Conservation (phyloP, 2,113 vertebrate species). For the Sander lucioperca region DNA sequence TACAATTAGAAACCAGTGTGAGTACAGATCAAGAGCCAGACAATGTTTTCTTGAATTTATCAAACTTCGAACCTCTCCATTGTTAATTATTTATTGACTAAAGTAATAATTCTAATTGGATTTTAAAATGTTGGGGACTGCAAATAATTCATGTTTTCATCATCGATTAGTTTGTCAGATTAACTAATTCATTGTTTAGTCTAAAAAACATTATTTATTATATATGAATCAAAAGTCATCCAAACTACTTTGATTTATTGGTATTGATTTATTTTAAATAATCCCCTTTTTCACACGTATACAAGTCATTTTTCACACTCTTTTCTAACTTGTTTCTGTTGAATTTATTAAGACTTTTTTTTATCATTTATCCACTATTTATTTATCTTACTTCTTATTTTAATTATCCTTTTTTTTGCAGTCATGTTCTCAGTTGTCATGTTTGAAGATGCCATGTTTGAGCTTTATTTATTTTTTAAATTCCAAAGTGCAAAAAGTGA, state of each 20-base stretch:
- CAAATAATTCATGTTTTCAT: neutral
- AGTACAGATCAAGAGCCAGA: conserved; percentile 10
- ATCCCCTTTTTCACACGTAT: neutral
- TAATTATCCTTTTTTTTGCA: neutral
- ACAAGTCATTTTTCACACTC: neutral
- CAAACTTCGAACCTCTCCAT: neutral
- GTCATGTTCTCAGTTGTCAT: neutral
- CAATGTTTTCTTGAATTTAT: neutral
- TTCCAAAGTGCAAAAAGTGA: neutral
- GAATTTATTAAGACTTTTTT: neutral
- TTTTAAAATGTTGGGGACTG: neutral
- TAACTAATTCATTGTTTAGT: neutral
- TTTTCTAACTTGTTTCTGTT: neutral
- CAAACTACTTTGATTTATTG: neutral
- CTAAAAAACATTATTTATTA: neutral
- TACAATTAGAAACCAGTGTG: conserved; percentile 39
- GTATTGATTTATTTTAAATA: neutral
- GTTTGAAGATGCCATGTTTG: neutral
- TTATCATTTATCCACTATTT: neutral
- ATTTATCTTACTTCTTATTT: neutral
- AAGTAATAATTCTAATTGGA: neutral
- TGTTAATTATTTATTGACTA: neutral
- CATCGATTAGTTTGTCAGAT: neutral
- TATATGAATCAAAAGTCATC: neutral
- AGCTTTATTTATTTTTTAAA: neutral